Conservation (phyloP, 1,140 invertebrate genomes). For the Aphidius gifuensis region DNA sequence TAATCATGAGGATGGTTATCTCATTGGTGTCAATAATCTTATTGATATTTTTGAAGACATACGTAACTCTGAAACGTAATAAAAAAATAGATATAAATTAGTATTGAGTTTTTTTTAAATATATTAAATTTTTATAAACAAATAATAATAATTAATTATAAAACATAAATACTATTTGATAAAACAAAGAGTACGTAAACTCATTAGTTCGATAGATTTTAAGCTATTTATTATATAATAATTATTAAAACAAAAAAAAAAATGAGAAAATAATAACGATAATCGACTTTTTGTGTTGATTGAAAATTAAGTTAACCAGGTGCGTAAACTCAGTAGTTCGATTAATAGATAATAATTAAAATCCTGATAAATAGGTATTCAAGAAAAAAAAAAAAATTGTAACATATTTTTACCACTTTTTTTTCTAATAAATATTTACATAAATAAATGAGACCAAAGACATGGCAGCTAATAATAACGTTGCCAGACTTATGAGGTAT, state of each 20-base stretch:
- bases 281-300: background rate
- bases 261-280: background rate
- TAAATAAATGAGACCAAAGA: constrained; percentile 42
- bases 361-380: no score
- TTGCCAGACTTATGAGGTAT: constrained; percentile 20
- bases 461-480: constrained; percentile 31
- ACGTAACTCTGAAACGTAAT: constrained; percentile 25
- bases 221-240: background rate
- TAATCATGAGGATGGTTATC: constrained; percentile 98
- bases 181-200: constrained; percentile 15
- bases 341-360: no score
- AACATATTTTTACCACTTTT: no score
- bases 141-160: background rate
- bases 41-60: constrained; percentile 74
- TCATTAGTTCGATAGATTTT: constrained; percentile 17
- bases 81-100: background rate
- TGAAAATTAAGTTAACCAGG: no score
- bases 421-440: background rate
- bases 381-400: no score
- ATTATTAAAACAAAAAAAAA: background rate
- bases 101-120: background rate
- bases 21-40: constrained; percentile 91
- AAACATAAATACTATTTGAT: no score
- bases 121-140: background rate
- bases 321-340: no score